phyloP scores from a whole-genome alignment of 1,140 invertebrate species.

The Nixonia krombeini region DNA sequence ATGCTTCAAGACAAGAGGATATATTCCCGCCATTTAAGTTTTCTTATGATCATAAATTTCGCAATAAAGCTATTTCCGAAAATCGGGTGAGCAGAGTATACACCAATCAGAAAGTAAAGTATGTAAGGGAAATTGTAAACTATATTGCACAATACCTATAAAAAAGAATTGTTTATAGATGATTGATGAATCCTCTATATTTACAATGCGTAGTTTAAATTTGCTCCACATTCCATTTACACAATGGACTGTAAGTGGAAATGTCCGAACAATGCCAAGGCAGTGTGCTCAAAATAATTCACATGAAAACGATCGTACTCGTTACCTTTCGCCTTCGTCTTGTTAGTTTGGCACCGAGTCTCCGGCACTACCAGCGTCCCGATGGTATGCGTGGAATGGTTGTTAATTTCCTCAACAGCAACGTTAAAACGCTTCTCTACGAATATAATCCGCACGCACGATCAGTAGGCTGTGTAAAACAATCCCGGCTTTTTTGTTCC shows the following conservation, averaged over 20 bases:
- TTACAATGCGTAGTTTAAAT: no score
- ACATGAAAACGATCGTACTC: conserved; percentile 20
- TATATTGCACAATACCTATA: no score
- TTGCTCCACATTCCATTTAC: no score
- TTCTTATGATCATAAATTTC: no score
- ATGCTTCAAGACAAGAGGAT: neutral
- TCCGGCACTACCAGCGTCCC: conserved; percentile 15
- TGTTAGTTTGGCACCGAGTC: conserved; percentile 44
- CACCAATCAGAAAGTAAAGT: no score
- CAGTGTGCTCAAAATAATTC: conserved; percentile 13
- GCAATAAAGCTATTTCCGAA: no score
- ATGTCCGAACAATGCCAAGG: conserved; percentile 25
- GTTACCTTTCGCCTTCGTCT: conserved; percentile 42
- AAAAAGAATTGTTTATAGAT: no score
- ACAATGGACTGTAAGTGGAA: conserved; percentile 29
- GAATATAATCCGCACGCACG: conserved; percentile 34
- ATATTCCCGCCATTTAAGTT: no score
- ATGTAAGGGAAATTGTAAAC: no score
- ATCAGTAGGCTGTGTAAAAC: conserved; percentile 28
- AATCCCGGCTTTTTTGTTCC: conserved; percentile 17
- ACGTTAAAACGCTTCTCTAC: conserved; percentile 33
- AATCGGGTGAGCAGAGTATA: no score
- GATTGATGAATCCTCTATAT: no score
- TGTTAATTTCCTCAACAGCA: conserved; percentile 38
- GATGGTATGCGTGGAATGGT: conserved; percentile 32